These are phyloP conservation scores for Dufourea novaeangliae DNA, from an alignment of 1,140 invertebrate genomes.

Conservation along the genomic window DNA sequence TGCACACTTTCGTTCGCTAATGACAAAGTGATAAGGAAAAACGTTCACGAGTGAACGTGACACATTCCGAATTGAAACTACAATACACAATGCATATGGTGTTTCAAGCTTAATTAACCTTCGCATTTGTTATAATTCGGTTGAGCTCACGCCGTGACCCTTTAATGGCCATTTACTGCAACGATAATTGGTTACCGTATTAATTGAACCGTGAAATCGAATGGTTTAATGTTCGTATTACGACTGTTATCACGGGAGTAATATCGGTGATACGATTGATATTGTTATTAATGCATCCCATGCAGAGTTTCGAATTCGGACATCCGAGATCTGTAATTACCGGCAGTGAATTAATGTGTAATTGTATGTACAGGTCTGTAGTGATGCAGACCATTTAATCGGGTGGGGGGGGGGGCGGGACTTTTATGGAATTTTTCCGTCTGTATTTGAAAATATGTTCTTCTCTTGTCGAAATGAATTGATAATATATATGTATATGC, in stretches of 20 bases:
- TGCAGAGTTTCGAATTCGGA: too few species aligned
- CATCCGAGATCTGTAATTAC: not conserved
- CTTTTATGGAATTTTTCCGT: not conserved
- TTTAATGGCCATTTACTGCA: slow-evolving; percentile 5
- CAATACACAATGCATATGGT: not conserved
- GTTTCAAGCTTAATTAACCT: not conserved
- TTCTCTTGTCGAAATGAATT: too few species aligned
- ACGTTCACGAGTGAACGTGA: not conserved
- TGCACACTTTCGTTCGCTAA: not conserved
- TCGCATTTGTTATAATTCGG: slow-evolving; percentile 24
- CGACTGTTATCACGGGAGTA: slow-evolving; percentile 21
- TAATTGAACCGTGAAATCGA: slow-evolving; percentile 37
- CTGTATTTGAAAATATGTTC: too few species aligned
- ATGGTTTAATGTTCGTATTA: slow-evolving; percentile 19
- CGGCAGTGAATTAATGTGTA: not conserved
- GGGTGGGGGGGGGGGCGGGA: not conserved
- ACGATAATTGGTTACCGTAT: slow-evolving; percentile 33
- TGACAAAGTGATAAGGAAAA: not conserved
- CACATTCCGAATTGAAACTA: not conserved
- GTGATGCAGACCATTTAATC: too few species aligned
- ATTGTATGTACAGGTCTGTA: not conserved
- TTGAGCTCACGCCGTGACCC: not conserved
- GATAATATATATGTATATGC: too few species aligned
- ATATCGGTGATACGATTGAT: slow-evolving; percentile 22
- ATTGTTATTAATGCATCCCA: slow-evolving; percentile 2